Conservation (phyloP, 2,797 vertebrate genomes). For the Clarias fuscus region DNA sequence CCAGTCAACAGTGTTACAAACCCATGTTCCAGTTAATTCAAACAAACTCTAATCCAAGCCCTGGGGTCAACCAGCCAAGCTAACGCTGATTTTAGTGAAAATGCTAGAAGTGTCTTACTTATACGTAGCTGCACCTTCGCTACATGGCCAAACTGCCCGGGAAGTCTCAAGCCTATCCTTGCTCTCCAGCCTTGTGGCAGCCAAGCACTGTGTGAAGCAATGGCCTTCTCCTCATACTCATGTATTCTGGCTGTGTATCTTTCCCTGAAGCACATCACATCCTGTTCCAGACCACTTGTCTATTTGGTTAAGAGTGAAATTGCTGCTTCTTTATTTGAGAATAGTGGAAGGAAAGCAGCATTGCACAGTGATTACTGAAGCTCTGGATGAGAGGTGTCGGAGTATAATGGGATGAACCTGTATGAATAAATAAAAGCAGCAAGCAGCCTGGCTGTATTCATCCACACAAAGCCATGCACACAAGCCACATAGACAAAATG, state of each 20-base stretch:
- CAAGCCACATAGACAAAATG: slow-evolving; percentile 41
- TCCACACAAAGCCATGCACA: slow-evolving; percentile 41
- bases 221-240: background rate
- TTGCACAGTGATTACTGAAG: slow-evolving; percentile 64
- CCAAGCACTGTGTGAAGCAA: background rate
- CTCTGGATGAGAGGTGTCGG: slow-evolving; percentile 56
- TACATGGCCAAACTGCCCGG: background rate
- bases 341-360: slow-evolving; percentile 38
- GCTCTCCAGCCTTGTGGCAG: slow-evolving; percentile 3
- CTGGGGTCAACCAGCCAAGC: background rate
- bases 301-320: slow-evolving; percentile 48
- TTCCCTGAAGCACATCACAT: slow-evolving; percentile 31
- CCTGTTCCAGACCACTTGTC: slow-evolving; percentile 42
- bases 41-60: background rate
- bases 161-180: slow-evolving; percentile 1
- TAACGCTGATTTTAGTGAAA: background rate
- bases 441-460: slow-evolving; percentile 40
- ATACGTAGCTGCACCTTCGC: background rate
- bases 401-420: slow-evolving; percentile 60
- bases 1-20: background rate
- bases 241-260: slow-evolving; percentile 16
- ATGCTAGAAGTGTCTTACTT: background rate
- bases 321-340: slow-evolving; percentile 35
- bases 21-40: background rate
- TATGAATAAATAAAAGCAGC: slow-evolving; percentile 60